Base-by-base conservation (phyloP, 2,113 vertebrate genomes). In the Grus americana region DNA sequence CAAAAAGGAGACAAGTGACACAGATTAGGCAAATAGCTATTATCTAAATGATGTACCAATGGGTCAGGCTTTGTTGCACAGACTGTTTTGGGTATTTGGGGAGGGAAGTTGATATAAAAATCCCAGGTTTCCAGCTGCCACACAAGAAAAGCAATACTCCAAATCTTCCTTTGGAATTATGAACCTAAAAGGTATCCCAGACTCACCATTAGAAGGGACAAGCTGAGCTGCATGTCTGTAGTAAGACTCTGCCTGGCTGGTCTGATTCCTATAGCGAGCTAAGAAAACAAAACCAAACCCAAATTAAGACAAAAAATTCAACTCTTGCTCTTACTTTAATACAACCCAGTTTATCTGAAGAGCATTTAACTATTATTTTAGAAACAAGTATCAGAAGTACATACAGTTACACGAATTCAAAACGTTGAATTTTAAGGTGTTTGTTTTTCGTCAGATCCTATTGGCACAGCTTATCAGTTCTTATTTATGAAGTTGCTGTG, bases 211-310 rank as follows among this genome's bases (percentile, higher is more conserved):
- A 34, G 99, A 99, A 30, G 99, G 99, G 95, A 99, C 99, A 97
- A 99, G 99, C 97, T 99, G 99, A 98, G 99, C 99, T 63, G 99
- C 99, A 32, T 99, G 99, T 96, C 99, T 98, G 85, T 99, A 99
- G 96, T 99, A 99, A 47, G 99, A 99, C 97, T 99, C 99, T 44
- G 99, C 99, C 98, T 99, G 99, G 98, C 99, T 99, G 97, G 99
- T 99, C 98, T 99, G 99, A 98, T 99, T 99, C 92, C 99, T 99
- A 94, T 99, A 99, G 66, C 99, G 99, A 88, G 99, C 99, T 99
- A 97, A 78, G 89, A 58, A 93, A 80, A 90, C 32, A 73, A 75
- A 62, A 72, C 47, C 40, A 76, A 59, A 63, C 42, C 1, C 49
- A 82, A 62, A 38, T 11, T 90, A 12, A 95, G 42, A 29, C 54